A percentile compares a stretch with the other conserved stretches of the same genome.
phyloP scores from a whole-genome alignment of 1,140 invertebrate species.

The Panulirus ornatus region DNA sequence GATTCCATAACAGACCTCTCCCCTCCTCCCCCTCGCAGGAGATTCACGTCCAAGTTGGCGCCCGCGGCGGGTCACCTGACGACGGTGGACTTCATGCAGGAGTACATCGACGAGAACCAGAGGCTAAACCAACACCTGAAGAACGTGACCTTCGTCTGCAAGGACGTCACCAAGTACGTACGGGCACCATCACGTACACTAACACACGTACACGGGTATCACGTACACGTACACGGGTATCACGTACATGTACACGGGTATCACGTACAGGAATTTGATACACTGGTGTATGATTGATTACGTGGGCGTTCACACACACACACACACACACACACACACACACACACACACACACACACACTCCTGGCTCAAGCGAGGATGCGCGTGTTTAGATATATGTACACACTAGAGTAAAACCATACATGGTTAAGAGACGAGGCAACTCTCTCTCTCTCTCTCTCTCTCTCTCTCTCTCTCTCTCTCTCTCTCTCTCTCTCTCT shows the following conservation, averaged over 20 bases:
- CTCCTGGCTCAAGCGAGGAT: too few species aligned
- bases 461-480: too few species aligned
- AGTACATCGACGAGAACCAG: slow-evolving; percentile 81
- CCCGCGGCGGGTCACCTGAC: slow-evolving; percentile 79
- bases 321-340: too few species aligned
- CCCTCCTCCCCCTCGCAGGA: slow-evolving; percentile 78
- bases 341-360: neutral
- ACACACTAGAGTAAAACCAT: too few species aligned
- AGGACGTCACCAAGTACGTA: slow-evolving; percentile 81
- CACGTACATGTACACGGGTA: neutral
- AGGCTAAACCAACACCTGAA: slow-evolving; percentile 78
- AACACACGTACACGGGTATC: neutral
- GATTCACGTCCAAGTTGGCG: slow-evolving; percentile 81
- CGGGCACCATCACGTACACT: slow-evolving; percentile 68
- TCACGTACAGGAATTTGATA: too few species aligned
- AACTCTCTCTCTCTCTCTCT: neutral
- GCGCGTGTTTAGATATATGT: too few species aligned
- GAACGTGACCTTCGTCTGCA: slow-evolving; percentile 80
- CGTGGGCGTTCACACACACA: neutral
- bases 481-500: too few species aligned
- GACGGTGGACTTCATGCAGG: slow-evolving; percentile 82
- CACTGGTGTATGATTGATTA: neutral
- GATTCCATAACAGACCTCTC: too few species aligned
- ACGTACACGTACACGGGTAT: neutral
- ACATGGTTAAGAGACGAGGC: too few species aligned